Conservation (phyloP, 2,113 vertebrate genomes). For the Lates calcarifer region DNA sequence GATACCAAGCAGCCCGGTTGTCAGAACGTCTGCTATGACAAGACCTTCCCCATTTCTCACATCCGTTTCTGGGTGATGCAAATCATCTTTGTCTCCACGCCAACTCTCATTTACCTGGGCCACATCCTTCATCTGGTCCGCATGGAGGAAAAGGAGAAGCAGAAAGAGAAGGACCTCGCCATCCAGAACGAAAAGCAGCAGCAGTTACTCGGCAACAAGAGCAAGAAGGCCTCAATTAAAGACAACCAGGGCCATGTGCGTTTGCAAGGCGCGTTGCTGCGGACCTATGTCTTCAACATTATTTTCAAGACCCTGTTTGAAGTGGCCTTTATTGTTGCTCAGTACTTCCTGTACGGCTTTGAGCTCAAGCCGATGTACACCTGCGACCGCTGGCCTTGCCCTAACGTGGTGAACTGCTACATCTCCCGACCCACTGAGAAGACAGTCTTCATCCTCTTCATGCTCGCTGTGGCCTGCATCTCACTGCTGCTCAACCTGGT, state of each 20-base stretch:
- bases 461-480: constrained; percentile 88
- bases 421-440: constrained; percentile 92
- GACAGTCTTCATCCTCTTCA: constrained; percentile 92
- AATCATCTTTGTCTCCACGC: constrained; percentile 93
- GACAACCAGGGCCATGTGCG: constrained; percentile 83
- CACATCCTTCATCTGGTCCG: constrained; percentile 91
- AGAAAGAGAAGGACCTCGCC: constrained; percentile 65
- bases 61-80: constrained; percentile 95
- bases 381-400: constrained; percentile 89
- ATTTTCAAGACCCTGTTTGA: constrained; percentile 92
- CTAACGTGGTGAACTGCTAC: constrained; percentile 91
- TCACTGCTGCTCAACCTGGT: constrained; percentile 91
- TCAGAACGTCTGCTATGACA: constrained; percentile 92
- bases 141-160: constrained; percentile 87
- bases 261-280: constrained; percentile 86
- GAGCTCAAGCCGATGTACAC: constrained; percentile 90
- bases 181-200: constrained; percentile 68
- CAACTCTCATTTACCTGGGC: constrained; percentile 91
- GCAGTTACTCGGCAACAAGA: constrained; percentile 67
- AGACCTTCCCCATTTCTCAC: constrained; percentile 93
- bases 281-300: constrained; percentile 89
- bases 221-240: constrained; percentile 65
- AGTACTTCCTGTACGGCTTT: constrained; percentile 90
- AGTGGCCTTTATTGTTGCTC: constrained; percentile 89
- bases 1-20: constrained; percentile 93